Evolutionary conservation across 2,888 invertebrate species (phyloP), one percentile per base, ranked within the genome.

Genomic region (Heteromurus nitidus): DNA sequence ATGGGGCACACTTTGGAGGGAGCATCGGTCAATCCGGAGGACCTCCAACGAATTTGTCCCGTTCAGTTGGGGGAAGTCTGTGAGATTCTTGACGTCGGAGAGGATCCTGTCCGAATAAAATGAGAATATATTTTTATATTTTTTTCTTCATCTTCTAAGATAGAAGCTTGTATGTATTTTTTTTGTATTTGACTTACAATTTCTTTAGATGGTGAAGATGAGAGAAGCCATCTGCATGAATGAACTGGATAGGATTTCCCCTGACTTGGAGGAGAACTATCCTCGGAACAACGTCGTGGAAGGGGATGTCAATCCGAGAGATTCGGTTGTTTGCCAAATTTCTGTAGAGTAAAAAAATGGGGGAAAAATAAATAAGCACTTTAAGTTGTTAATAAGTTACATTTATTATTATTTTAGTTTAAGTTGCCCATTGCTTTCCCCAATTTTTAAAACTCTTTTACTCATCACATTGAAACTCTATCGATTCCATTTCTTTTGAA

Each of bases 241-340:
- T 92, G 81, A 91, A 92, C 58, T 91, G 90, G 75, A 96, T 91
- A 28, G 96, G 95, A 91, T 96, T 96, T 85, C 94, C 95, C 87
- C 94, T 93, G 87, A 97, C 91, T 88, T 96, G 95, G 50, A 97
- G 91, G 47, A 94, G 92, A 84, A 93, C 91, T 74, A 97, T 91
- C 20, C 92, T 92, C 47, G 92, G 90, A 88, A 93, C 92, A 87
- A 92, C 91, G 88, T 92, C 92, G 88, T 96, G 92, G 85, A 93
- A 91, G 77, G 93, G 92, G 72, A 92, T 92, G n/a, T 92, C 92
- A 88, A 96, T 92, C 89, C 91, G 92, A 88, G 92, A 93, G 88
- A 97, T 93, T 87, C 93, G 92, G 90, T 97, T 97, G 89, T 94
- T 93, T 30, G 95, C 94, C 89, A 96, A 90, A 58, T 95, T 95